These are phyloP conservation scores for Teleogryllus oceanicus DNA, from an alignment of 2,888 invertebrate genomes.

Conservation along the genomic window DNA sequence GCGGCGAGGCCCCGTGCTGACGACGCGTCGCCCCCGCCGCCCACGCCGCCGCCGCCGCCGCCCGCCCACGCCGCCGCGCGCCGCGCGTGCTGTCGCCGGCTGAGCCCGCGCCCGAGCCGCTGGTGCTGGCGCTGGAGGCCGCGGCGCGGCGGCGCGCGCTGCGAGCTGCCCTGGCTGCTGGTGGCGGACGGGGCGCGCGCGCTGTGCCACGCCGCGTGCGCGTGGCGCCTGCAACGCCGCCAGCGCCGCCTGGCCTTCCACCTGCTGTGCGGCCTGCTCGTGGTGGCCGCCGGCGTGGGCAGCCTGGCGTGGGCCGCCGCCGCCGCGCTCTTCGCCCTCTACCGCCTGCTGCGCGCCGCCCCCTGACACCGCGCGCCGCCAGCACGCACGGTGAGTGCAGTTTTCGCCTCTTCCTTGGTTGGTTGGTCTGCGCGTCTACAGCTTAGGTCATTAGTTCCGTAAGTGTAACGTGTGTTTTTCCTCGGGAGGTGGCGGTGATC, in stretches of 20 bases:
- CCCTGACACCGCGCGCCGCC: neutral
- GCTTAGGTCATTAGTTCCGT: too few species aligned
- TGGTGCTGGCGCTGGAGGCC: neutral
- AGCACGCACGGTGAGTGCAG: too few species aligned
- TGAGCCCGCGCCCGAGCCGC: neutral
- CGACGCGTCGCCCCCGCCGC: neutral
- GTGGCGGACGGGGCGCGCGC: neutral
- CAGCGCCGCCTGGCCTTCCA: neutral
- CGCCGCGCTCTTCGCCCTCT: neutral
- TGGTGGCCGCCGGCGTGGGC: neutral
- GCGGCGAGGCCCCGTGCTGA: neutral
- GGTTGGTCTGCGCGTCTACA: too few species aligned
- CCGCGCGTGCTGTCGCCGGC: neutral
- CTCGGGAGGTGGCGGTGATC: too few species aligned
- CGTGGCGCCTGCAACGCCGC: neutral
- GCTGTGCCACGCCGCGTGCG: neutral
- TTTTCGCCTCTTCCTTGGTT: too few species aligned
- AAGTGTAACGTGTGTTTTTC: too few species aligned
- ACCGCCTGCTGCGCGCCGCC: neutral
- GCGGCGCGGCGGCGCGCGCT: neutral
- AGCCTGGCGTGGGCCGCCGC: conserved; percentile 1
- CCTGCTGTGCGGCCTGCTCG: conserved; percentile 1
- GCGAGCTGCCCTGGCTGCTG: neutral
- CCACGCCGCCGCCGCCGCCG: neutral
- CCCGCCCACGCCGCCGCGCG: neutral